Base-by-base conservation (phyloP, 2,888 invertebrate genomes). In the Lithophane semibrunnea region DNA sequence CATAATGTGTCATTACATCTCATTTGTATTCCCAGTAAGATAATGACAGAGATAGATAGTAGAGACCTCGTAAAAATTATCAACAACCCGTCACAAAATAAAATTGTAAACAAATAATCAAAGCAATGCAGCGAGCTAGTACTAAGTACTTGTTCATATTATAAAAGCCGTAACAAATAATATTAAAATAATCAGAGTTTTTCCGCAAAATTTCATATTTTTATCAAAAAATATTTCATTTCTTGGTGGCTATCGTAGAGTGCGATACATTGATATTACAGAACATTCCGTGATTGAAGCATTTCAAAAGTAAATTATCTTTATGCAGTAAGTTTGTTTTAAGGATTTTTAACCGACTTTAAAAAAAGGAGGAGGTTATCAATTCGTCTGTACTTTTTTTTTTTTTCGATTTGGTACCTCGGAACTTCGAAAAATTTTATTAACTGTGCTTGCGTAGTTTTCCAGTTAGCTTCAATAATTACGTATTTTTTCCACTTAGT, bases 181-280 rank as follows among this genome's bases (percentile, higher is more conserved):
- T 4, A 79, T 77, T 78, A 49, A 56, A 49, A 42, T 79, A 79
- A 52, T 44, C 3, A 60, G 44, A 52, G n/a, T 2, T 7, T 44
- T 77, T n/a, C n/a, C 42, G 8, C 2, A 49, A 58, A 60, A 75
- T 29, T 9, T 0, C 9, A 24, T 13, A 24, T 76, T 58, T 58
- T 56, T 21, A 21, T 58, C 3, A 49, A 77, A n/a, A 8, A 29
- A 13, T 0, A n/a, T 52, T 66, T 60, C n/a, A 52, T 52, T 60
- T 60, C 29, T 9, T 10, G 16, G 44, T 52, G 10, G 0, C 3
- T 10, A 29, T 61, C 18, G 29, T n/a, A 3, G 16, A 24, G 58
- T 24, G 37, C 13, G 13, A 21, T 47, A 16, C 54, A 42, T 9
- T 42, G 21, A 60, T 16, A 21, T 68, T 5, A 21, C 0, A 54